Conservation (phyloP, 2,797 vertebrate genomes). For the Australoheros facetus region DNA sequence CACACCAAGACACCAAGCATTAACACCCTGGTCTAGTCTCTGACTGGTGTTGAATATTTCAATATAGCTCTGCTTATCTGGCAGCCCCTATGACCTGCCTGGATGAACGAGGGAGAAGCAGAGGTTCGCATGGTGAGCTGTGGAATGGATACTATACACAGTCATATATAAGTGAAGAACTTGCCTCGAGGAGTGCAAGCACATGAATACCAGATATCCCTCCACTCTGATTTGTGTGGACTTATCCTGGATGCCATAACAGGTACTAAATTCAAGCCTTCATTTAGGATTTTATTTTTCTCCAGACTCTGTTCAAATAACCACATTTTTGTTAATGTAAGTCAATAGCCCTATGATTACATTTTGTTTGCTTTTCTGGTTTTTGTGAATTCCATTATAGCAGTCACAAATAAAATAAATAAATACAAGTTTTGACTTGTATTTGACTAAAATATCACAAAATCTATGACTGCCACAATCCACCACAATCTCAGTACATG, state of each 20-base stretch:
- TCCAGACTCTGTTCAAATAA: constrained; percentile 24
- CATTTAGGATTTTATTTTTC: constrained; percentile 37
- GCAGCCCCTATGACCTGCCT: constrained; percentile 78
- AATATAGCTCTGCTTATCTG: constrained; percentile 79
- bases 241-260: constrained; percentile 47
- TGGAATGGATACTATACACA: constrained; percentile 79
- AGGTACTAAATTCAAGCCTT: constrained; percentile 36
- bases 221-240: constrained; percentile 56
- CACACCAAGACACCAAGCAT: constrained; percentile 63
- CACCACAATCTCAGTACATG: background rate
- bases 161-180: constrained; percentile 80
- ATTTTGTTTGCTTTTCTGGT: constrained; percentile 1
- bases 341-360: constrained; percentile 28
- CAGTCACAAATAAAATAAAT: background rate
- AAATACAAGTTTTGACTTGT: no score
- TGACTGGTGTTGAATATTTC: constrained; percentile 84
- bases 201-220: constrained; percentile 75
- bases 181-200: constrained; percentile 74
- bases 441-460: constrained; percentile 16
- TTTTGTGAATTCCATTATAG: constrained; percentile 28
- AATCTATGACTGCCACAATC: background rate
- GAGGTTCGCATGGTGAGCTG: constrained; percentile 71
- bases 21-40: constrained; percentile 75
- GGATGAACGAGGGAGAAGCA: constrained; percentile 73
- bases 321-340: constrained; percentile 11